Evolutionary conservation across 2,888 invertebrate species (phyloP), one percentile per base, ranked within the genome.

Genomic region (Monoplex corrugatus): DNA sequence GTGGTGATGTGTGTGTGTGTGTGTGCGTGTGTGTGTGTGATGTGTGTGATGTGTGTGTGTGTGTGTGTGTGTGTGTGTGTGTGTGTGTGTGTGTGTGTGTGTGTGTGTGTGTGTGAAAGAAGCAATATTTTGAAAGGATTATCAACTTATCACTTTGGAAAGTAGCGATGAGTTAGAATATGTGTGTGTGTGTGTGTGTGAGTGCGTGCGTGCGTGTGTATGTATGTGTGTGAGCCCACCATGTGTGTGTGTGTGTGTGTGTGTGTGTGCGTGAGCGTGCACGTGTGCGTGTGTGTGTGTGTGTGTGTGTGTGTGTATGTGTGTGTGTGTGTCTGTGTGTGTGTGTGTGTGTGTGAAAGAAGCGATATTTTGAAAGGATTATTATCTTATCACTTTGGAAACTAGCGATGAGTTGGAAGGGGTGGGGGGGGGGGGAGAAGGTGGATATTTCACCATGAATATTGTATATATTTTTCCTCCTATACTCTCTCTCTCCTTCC

Each of bases 221-320:
- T 68, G 63, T 68, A n/a, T 68, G 63, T 68, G 13, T 68, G 63
- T 68, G 63, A 28, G 63, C n/a, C n/a, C n/a, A n/a, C n/a, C n/a
- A n/a, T 68, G 63, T 68, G 28, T 50, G 63, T 68, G 63, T 68
- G 63, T 68, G 63, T 68, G 63, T 68, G 63, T 16, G 63, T 68
- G 63, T n/a, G 50, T 68, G 63, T 68, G 63, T 68, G 63, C 28
- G 63, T 68, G 63, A 28, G 63, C 28, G 63, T 23, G 63, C 28
- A n/a, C 28, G 63, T 68, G 63, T 68, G 63, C 28, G 23, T n/a
- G 63, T n/a, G 63, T 23, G 63, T 23, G 63, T 68, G 63, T 23
- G 63, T 68, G 28, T 23, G 63, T 68, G 63, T 5, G 5, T 68
- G 63, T 68, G 19, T 28, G 63, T 68, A 28, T 68, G 63, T 68